Evolutionary conservation across 2,113 vertebrate species (phyloP), one percentile per base, ranked within the genome.

Genomic region (Lutjanus erythropterus): DNA sequence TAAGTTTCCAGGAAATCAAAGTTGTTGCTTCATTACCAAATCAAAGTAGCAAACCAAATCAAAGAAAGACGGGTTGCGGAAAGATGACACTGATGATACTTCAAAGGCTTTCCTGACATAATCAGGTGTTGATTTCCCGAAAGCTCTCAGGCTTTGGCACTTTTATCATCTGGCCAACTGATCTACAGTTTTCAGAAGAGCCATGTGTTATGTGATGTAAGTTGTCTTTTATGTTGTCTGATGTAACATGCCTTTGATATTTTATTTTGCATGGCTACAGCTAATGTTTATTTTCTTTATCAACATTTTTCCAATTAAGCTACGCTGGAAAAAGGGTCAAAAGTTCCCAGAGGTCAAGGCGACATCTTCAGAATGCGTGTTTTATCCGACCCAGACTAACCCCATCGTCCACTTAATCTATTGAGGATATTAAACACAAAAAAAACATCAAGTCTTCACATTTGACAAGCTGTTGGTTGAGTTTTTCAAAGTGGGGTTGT

Each of bases 31-130:
- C 31, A 29, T 58, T 75, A 35, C 44, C 62, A 76, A 78, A 76
- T 80, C 60, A 81, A 53, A 82, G 71, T 29, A 15, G 16, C 46
- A 76, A 83, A 76, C 6, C 27, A 50, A 87, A 65, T 84, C 15
- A 67, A 77, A 78, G 69, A 41, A 9, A 33, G 68, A 61, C 3
- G 5, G 9, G 21, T n/a, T n/a, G 5, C 19, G 5, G 75, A 67
- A 37, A 69, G 55, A 72, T 65, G 53, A 74, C 29, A 61, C 60
- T 35, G 41, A 58, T 49, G 29, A 62, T 41, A 37, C 58, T 62
- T 82, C 33, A 73, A 31, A 86, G 53, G 19, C 35, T 29, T 71
- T 44, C 31, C 44, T 60, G 55, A 65, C 14, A 42, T 58, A 49
- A 73, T 77, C 61, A 52, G 59, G 44, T 66, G 23, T 58, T 71